Percentiles rank a stretch among this genome's conserved stretches.
phyloP scores from a whole-genome alignment of 2,888 invertebrate species.

The Nomada ferruginata region DNA sequence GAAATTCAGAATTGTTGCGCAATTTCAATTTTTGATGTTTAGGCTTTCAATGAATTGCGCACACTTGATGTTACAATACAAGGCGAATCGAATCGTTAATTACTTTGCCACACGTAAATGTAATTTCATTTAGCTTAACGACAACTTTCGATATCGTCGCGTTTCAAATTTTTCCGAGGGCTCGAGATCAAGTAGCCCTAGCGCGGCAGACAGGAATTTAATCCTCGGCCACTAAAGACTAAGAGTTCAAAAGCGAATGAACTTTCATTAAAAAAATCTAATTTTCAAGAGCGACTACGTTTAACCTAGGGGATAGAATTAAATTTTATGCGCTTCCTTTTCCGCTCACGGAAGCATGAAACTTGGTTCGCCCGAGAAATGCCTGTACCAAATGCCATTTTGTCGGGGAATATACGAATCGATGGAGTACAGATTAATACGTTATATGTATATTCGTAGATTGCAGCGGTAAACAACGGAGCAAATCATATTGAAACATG shows the following conservation, averaged over 20 bases:
- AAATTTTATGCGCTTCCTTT: conserved; percentile 67
- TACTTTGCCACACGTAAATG: not conserved
- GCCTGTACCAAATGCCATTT: conserved; percentile 20
- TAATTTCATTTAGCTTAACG: conserved; percentile 9
- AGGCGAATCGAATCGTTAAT: conserved; percentile 16
- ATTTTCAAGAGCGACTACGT: conserved; percentile 68
- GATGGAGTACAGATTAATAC: too few species aligned
- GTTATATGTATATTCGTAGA: not conserved
- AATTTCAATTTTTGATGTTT: conserved; percentile 25
- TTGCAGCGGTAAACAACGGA: conserved; percentile 7
- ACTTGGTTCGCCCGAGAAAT: conserved; percentile 52
- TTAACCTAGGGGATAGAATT: conserved; percentile 67
- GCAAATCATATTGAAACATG: too few species aligned
- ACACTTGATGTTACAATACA: not conserved
- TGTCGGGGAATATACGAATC: not conserved
- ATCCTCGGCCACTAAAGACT: conserved; percentile 58
- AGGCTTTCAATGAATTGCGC: not conserved
- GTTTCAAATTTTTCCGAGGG: conserved; percentile 40
- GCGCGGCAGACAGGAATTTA: conserved; percentile 61
- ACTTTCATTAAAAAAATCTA: conserved; percentile 74
- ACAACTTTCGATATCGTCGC: not conserved
- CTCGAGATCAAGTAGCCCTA: conserved; percentile 49
- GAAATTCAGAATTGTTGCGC: conserved; percentile 22
- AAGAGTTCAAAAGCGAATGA: conserved; percentile 66
- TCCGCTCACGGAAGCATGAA: conserved; percentile 63